Evolutionary conservation across 2,113 vertebrate species (phyloP), one percentile per base, ranked within the genome.

Genomic region (Periophthalmodon schlosseri): DNA sequence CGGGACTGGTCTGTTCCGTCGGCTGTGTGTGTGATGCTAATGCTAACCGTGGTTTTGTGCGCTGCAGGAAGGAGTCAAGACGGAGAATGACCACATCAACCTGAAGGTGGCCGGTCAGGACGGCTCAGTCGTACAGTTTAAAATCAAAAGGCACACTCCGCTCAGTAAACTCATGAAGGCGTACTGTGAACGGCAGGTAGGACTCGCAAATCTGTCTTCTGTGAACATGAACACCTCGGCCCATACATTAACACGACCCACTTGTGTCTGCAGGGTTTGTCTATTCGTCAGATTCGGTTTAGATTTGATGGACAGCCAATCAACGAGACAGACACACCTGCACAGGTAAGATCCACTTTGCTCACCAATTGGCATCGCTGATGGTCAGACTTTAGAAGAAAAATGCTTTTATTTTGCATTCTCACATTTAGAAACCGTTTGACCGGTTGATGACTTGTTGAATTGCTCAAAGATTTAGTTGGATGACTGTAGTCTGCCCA

Each of bases 101-200:
- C 94, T 98, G 50, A 98, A 96, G 77, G 96, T 96, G 64, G 95
- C 94, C 0, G 95, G 95, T 28, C 95, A 96, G 90, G 96, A 96
- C 69, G 96, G 96, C 14, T 96, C 96, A 0, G 94, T 96, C 24
- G 95, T 96, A 80, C 96, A 95, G 85, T 97, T 97, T 85, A 95
- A 97, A 83, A 96, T 96, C 80, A 97, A 96, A 86, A 93, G 96
- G 79, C 96, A 96, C 78, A 95, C 95, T 2, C 95, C 96, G 0
- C 93, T 98, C 80, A 94, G 93, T 94, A 96, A 96, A 92, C 92
- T 96, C 50, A 97, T 98, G 97, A 95, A 95, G 84, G 96, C 94
- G 0, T 96, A 96, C 91, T 97, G 96, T 75, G 95, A 96, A 92
- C 93, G 95, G 85, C 95, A 96, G 96, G 96, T 95, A 77, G 46